Evolutionary conservation across 2,113 vertebrate species (phyloP).

Genomic region (Onychorhynchus coronatus): DNA sequence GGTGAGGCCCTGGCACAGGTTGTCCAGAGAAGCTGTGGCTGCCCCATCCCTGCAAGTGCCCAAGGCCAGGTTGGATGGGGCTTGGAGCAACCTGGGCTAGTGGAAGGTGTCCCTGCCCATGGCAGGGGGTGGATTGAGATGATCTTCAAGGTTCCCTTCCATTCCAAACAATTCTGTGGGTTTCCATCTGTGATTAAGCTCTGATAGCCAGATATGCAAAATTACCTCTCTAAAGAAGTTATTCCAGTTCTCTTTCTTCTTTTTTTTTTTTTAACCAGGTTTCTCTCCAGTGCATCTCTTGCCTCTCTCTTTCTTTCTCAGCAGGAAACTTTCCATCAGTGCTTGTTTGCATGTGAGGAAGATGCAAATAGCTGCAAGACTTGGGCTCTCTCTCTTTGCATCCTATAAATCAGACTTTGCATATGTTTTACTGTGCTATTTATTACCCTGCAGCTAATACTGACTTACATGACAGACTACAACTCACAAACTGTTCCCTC

Average conservation of each 20-base stretch:
- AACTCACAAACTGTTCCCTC: slow-evolving; percentile 36
- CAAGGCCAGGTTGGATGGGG: accelerated
- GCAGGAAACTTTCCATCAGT: neutral
- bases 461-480: slow-evolving; percentile 10
- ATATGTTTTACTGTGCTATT: slow-evolving; percentile 37
- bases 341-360: neutral
- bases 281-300: neutral
- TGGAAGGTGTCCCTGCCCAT: neutral
- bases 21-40: neutral
- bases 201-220: neutral
- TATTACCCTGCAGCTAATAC: neutral
- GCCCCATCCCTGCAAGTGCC: neutral
- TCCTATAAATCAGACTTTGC: neutral
- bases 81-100: accelerated
- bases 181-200: neutral
- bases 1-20: neutral
- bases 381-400: neutral
- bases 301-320: neutral
- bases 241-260: neutral
- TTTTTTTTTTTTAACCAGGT: neutral
- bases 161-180: neutral
- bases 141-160: neutral
- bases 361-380: slow-evolving; percentile 40
- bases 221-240: neutral
- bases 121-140: accelerated